Evolutionary conservation across 2,888 invertebrate genomes (phyloP).

Genomic region (Parapristionchus giblindavisi): DNA sequence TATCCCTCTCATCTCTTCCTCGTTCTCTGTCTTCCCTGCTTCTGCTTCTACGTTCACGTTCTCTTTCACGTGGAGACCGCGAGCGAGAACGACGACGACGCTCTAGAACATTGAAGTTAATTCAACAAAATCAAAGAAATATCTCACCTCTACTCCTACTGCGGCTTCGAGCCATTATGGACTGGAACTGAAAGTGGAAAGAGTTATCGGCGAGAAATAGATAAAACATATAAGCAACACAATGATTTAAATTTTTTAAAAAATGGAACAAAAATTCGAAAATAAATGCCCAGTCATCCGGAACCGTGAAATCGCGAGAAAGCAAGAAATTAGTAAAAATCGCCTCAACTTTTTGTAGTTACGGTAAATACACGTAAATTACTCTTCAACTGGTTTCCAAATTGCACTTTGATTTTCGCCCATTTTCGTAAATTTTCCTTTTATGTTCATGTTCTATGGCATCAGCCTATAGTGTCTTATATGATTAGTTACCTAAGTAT

Average conservation of each 20-base stretch:
- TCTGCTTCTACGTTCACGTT: slow-evolving; percentile 13
- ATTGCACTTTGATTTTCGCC: neutral
- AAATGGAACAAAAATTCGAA: neutral
- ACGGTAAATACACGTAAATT: slow-evolving; percentile 12
- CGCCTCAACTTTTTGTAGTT: neutral
- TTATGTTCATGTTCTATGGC: too few relatives aligned
- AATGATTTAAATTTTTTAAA: too few relatives aligned
- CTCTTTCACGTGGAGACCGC: slow-evolving; percentile 18
- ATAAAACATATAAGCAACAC: neutral
- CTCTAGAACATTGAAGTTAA: slow-evolving; percentile 26
- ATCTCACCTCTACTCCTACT: slow-evolving; percentile 43
- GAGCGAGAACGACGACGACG: slow-evolving; percentile 35
- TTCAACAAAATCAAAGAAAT: neutral
- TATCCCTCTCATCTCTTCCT: slow-evolving; percentile 29
- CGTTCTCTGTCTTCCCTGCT: slow-evolving; percentile 22
- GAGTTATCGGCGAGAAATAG: neutral
- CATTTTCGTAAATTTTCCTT: neutral
- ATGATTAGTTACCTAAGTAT: too few relatives aligned
- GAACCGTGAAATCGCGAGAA: neutral
- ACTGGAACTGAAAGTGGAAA: neutral
- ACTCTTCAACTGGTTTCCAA: slow-evolving; percentile 10
- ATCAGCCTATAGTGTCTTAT: too few relatives aligned
- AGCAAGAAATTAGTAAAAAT: neutral
- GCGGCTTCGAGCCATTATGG: slow-evolving; percentile 47
- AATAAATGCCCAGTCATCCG: neutral